Conservation (phyloP, 2,888 invertebrate genomes). For the Blastobasis adustella region DNA sequence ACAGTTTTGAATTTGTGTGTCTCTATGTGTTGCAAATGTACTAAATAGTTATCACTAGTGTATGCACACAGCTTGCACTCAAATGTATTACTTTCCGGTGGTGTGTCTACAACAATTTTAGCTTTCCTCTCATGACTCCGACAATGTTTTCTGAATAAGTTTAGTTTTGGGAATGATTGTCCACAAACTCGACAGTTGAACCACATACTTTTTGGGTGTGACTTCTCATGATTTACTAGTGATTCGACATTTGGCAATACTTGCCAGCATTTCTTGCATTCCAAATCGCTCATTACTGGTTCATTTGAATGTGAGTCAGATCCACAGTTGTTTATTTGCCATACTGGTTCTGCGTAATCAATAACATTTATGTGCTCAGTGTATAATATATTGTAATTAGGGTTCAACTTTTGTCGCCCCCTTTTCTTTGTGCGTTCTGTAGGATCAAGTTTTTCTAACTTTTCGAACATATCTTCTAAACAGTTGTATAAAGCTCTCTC, state of each 20-base stretch:
- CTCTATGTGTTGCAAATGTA: conserved; percentile 52
- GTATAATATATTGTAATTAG: conserved; percentile 43
- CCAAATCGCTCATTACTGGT: conserved; percentile 31
- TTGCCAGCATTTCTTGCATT: conserved; percentile 57
- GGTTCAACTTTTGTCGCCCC: conserved; percentile 48
- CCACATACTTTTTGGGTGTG: conserved; percentile 59
- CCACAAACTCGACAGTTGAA: conserved; percentile 53
- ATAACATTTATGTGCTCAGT: conserved; percentile 44
- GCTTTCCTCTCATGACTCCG: conserved; percentile 21
- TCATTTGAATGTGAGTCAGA: conserved; percentile 24
- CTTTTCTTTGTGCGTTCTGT: conserved; percentile 41
- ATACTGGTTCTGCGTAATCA: conserved; percentile 55
- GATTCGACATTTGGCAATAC: conserved; percentile 41
- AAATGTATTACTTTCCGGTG: conserved; percentile 20
- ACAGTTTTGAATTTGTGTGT: conserved; percentile 56
- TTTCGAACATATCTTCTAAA: conserved; percentile 54
- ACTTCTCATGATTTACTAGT: conserved; percentile 45
- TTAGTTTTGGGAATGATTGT: conserved; percentile 45
- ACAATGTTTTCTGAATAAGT: conserved; percentile 40
- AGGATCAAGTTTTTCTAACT: conserved; percentile 52
- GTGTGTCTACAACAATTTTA: not conserved
- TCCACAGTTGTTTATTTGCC: conserved; percentile 40
- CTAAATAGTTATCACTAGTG: conserved; percentile 23
- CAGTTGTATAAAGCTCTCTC: conserved; percentile 54
- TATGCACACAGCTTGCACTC: conserved; percentile 42